Evolutionary conservation across 2,113 vertebrate species (phyloP).

Genomic region (Chaetodon trifascialis): DNA sequence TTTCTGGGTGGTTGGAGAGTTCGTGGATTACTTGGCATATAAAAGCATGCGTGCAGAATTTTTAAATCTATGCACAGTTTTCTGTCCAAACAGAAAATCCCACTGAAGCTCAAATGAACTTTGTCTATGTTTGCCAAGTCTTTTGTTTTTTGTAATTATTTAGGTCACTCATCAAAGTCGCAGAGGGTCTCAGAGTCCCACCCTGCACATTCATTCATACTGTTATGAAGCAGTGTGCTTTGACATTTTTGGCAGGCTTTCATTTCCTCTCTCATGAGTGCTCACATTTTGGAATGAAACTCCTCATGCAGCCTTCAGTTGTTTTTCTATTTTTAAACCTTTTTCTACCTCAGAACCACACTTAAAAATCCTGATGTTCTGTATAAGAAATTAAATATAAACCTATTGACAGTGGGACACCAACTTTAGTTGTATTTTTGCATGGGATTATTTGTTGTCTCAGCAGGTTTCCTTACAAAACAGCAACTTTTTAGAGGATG

Average conservation of each 20-base stretch:
- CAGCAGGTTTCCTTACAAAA: background rate
- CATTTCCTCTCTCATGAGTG: background rate
- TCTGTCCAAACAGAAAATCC: background rate
- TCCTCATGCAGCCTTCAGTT: background rate
- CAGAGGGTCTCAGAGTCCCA: background rate
- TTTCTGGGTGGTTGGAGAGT: too few relatives aligned
- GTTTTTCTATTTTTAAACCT: background rate
- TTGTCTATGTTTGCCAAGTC: background rate
- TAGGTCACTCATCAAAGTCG: background rate
- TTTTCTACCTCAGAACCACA: background rate
- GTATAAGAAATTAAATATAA: constrained; percentile 6
- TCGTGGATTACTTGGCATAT: background rate
- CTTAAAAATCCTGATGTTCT: background rate
- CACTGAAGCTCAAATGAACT: too few relatives aligned
- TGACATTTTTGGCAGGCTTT: background rate
- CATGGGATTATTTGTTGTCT: background rate
- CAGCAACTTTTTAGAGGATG: background rate
- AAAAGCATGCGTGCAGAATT: background rate
- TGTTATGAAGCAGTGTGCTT: background rate
- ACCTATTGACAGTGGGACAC: background rate
- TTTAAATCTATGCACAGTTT: background rate
- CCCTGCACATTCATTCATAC: background rate
- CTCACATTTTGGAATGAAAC: too few relatives aligned
- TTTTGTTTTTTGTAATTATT: background rate
- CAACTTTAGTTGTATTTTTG: background rate